Base-by-base conservation (phyloP, 2,797 vertebrate species). In the Diplodus puntazzo region DNA sequence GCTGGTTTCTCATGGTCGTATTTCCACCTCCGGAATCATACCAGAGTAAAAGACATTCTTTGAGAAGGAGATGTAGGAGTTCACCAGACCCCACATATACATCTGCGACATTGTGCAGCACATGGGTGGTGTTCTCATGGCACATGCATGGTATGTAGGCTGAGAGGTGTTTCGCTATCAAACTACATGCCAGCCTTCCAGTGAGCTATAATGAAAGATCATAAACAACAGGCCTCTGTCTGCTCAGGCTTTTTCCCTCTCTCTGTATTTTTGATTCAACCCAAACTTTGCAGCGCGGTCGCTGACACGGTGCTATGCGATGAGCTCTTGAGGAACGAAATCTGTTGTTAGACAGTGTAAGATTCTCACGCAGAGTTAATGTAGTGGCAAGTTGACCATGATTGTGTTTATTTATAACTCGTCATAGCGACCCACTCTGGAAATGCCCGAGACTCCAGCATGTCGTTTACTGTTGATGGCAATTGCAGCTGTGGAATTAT, bases 41-140 rank as follows among this genome's bases (percentile, higher is more conserved):
- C 65, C 65, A 75, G 75, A 80, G 84, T 86, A 85, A 77, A 88
- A 74, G 69, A 63, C 60, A 59, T 75, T 84, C 88, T 90, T 90
- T 83, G 69, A 91, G 11, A 72, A 69, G 21, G 66, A 68, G 67
- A 77, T 86, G 79, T 82, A 76, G 85, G 86, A 87, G 88, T 87
- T 55, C 42, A 60, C 11, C 34, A 21, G 52, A 75, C 18, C 52
- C 60, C 70, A 81, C 69, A 75, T 84, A 42, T 78, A 42, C 70
- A 81, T 78, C 48, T 70, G 73, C 52, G 52, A 82, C 85, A 87
- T 77, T 12, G 63, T 73, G 55, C 75, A 81, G 77, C 83, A 81
- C 77, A 91, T 81, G 80, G 81, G 87, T 79, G 87, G 84, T 82
- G 61, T 73, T 86, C 80, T 87, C 77, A 78, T 82, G 81, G 72